Evolutionary conservation across 2,888 invertebrate species (phyloP).

Genomic region (Erannis defoliaria): DNA sequence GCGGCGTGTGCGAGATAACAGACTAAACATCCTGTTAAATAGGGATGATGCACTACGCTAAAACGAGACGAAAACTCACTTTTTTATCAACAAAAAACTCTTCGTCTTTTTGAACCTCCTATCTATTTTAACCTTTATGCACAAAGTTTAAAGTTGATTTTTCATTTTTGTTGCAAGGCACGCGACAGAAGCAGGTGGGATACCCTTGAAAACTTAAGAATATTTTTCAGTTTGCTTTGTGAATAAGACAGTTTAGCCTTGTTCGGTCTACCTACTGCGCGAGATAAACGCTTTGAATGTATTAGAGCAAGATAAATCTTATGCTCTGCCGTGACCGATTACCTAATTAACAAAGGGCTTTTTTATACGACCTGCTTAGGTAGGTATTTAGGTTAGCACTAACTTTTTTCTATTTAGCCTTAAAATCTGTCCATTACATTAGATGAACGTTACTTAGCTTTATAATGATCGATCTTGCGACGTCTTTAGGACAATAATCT

Average conservation of each 20-base stretch:
- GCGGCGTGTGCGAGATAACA: slow-evolving; percentile 84
- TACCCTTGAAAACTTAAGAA: slow-evolving; percentile 76
- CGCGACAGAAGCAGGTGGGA: slow-evolving; percentile 84
- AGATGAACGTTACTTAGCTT: too few relatives aligned
- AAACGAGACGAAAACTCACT: slow-evolving; percentile 67
- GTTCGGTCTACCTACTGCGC: slow-evolving; percentile 56
- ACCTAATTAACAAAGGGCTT: too few relatives aligned
- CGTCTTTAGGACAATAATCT: too few relatives aligned
- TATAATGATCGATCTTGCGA: too few relatives aligned
- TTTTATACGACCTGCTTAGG: too few relatives aligned
- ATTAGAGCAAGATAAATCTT: not conserved
- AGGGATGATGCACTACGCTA: slow-evolving; percentile 69
- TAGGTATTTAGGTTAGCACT: too few relatives aligned
- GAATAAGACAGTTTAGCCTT: slow-evolving; percentile 63
- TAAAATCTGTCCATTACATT: too few relatives aligned
- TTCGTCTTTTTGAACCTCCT: slow-evolving; percentile 41
- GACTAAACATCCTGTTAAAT: slow-evolving; percentile 80
- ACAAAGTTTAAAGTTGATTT: slow-evolving; percentile 42
- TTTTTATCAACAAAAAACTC: slow-evolving; percentile 77
- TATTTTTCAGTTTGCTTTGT: slow-evolving; percentile 73
- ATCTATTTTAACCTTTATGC: slow-evolving; percentile 43
- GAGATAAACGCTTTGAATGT: slow-evolving; percentile 38
- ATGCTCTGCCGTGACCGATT: not conserved
- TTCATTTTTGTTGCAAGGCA: slow-evolving; percentile 56
- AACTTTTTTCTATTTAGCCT: too few relatives aligned